Conservation (phyloP, 2,797 vertebrate genomes). For the Anas bernieri region DNA sequence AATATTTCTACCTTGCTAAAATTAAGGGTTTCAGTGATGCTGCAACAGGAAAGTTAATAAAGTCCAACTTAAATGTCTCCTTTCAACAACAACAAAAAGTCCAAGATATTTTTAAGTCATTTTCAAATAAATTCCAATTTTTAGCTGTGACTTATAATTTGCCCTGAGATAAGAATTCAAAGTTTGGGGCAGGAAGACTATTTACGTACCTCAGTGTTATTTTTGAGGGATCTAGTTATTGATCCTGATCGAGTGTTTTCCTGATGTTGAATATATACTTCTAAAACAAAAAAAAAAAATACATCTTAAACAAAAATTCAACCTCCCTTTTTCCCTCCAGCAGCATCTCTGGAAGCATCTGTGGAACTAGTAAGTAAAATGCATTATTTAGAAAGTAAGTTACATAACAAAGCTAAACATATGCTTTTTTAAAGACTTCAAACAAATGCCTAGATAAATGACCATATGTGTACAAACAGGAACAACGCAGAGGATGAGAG, state of each 20-base stretch:
- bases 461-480: rapidly evolving
- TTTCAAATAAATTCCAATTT: neutral
- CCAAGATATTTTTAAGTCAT: neutral
- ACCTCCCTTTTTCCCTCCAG: neutral
- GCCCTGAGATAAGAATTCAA: neutral
- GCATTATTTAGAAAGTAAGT: neutral
- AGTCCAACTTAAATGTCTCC: neutral
- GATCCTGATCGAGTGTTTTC: neutral
- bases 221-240: neutral
- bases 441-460: neutral
- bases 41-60: neutral
- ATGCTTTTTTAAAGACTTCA: neutral
- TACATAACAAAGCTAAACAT: neutral
- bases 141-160: neutral
- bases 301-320: neutral
- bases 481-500: neutral
- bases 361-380: slow-evolving; percentile 37
- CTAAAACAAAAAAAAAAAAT: neutral
- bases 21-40: neutral
- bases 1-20: neutral
- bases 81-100: neutral
- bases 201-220: neutral
- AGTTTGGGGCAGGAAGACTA: neutral
- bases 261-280: neutral
- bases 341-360: neutral